Base-by-base conservation (phyloP, 2,113 vertebrate species). In the Oreochromis niloticus region DNA sequence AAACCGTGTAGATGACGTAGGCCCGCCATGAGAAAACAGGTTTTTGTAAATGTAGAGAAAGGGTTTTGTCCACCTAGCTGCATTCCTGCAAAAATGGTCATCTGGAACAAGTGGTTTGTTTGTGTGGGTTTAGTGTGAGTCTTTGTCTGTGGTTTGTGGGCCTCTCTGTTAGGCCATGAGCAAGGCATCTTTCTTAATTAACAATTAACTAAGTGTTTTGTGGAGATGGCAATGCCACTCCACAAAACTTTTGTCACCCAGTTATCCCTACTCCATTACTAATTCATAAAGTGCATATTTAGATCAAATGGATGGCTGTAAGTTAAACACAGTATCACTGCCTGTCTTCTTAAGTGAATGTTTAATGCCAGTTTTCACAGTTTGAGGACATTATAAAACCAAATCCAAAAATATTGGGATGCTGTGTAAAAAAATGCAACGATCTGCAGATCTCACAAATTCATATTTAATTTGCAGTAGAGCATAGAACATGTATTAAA, bases 141-240 rank as follows among this genome's bases (percentile, higher is more conserved):
- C 95, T 94, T 95, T 95, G 93, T 96, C 92, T 88, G 59, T 7
- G 83, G 46, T 88, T 84, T 93, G 88, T 86, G 92, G 82, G 94
- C 63, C 63, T 81, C 88, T 95, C 89, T 94, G 93, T 96, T 88
- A 82, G 91, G 78, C 91, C 48, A 66, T 83, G 91, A 89, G 89
- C 91, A 93, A 92, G 91, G 93, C 93, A 90, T 95, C 90, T 83
- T 85, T 82, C 80, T 27, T 59, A 92, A 88, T 92, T 84, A 89
- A 87, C 90, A 87, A 92, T 92, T 81, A 87, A 91, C 84, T 80
- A 66, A 57, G 78, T 68, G 80, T 87, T 88, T 78, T 80, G 83
- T 80, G 73, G 78, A 22, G 80, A 59, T 81, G 79, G 75, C 87
- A 92, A 88, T 81, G 87, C 32, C 82, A 66, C 55, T 84, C 85